Base-by-base conservation (phyloP, 1,140 invertebrate genomes). In the Pachypsylla venusta region DNA sequence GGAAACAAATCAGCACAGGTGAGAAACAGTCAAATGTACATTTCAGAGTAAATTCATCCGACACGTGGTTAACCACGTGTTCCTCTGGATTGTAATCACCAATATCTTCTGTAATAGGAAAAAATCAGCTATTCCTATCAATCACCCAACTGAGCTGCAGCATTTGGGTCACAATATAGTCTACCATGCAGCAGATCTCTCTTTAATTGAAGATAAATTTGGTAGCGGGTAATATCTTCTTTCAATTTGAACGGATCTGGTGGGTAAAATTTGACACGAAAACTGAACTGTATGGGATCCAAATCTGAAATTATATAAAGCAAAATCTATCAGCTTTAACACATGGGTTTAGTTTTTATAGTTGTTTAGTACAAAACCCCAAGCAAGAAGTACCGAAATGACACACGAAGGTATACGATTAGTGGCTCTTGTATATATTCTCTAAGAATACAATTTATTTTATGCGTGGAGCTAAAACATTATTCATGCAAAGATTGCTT, bases 251-350 rank as follows among this genome's bases (percentile, higher is more conserved):
- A 77, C 39, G 92, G 89, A 77, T 95, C 89, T 25, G 87, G 86
- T 7, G 92, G 92, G 71, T 95, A 96, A 70, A 93, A 96, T 73
- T 95, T 94, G 35, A 95, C 86, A 54, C 92, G 82, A 71, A 96
- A 89, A 69, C 89, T 92, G 70, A 96, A 90, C 25, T 93, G 70
- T 66, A 93, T 84, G 56, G 87, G 85, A 65, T 86, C 82, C 68
- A 89, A 78, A 72, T 91, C 89, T 89, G 74, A 53, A 75, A 74
- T 61, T 57, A 61, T 63, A 53, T n/a, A n/a, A n/a, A n/a, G n/a
- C n/a, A n/a, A 60, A 61, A 58, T 42, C 12, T 56, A 35, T 48
- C 20, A 13, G 20, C 30, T 20, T 30, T 1, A 56, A 28, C 25
- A 56, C 13, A 56, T 7, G 13, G 13, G 10, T 56, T n/a, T 27